Percentiles rank a stretch among this genome's conserved stretches.
These are phyloP conservation scores for Psilanteris sp. DNA, from an alignment of 1,140 invertebrate genomes.

Conservation along the genomic window DNA sequence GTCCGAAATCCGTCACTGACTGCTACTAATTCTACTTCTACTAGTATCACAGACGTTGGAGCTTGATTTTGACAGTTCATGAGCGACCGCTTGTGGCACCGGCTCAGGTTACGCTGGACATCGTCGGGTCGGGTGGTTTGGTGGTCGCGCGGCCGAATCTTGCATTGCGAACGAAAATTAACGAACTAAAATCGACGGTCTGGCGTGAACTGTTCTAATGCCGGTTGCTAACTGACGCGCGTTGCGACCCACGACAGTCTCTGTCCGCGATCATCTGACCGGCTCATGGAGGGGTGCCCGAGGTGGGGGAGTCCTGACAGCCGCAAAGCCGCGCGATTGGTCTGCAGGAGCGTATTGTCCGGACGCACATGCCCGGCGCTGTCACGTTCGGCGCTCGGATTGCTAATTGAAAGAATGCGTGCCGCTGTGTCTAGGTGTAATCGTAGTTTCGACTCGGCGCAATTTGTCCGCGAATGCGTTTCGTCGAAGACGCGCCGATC, in stretches of 20 bases:
- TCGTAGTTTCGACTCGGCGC: no score
- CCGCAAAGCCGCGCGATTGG: conserved; percentile 57
- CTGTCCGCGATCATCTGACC: conserved; percentile 74
- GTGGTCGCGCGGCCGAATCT: conserved; percentile 19
- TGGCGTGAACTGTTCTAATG: conserved; percentile 62
- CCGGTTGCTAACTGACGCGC: conserved; percentile 79
- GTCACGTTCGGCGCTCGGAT: conserved; percentile 12
- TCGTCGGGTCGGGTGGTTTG: conserved; percentile 27
- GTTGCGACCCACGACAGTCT: conserved; percentile 23
- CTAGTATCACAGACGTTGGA: conserved; percentile 58
- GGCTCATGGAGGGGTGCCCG: conserved; percentile 30
- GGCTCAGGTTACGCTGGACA: conserved; percentile 69
- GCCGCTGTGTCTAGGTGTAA: background rate
- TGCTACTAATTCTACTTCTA: conserved; percentile 39
- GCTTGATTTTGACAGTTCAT: conserved; percentile 53
- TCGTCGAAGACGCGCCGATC: no score
- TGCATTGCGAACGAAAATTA: conserved; percentile 33
- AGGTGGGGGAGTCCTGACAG: conserved; percentile 55
- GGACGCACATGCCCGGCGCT: conserved; percentile 13
- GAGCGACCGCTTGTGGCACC: conserved; percentile 32
- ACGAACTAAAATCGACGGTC: conserved; percentile 42
- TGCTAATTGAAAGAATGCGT: no score
- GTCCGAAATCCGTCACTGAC: conserved; percentile 73
- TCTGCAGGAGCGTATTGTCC: conserved; percentile 61
- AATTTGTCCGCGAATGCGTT: no score